A percentile compares a stretch with the other conserved stretches of the same genome.
Conservation (phyloP, 2,888 invertebrate genomes). For the Agrypnus murinus region DNA sequence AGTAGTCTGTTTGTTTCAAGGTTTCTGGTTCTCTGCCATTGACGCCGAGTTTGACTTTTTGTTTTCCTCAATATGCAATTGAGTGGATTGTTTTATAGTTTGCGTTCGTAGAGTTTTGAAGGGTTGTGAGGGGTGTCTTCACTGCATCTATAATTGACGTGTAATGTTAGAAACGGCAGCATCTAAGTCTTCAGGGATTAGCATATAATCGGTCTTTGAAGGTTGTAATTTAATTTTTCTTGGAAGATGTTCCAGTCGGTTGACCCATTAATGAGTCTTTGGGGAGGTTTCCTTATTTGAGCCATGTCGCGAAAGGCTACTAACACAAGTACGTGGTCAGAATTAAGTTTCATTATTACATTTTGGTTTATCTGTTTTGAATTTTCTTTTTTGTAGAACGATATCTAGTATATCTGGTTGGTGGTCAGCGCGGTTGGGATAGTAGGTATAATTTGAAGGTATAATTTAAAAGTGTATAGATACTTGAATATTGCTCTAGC, state of each 20-base stretch:
- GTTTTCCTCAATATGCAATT: not conserved
- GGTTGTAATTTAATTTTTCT: not conserved
- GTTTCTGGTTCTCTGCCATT: not conserved
- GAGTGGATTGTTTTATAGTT: conserved; percentile 17
- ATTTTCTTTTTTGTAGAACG: conserved; percentile 1
- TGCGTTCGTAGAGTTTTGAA: not conserved
- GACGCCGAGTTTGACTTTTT: not conserved
- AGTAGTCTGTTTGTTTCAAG: conserved; percentile 10
- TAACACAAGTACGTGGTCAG: conserved; percentile 9
- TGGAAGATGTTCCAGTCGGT: conserved; percentile 17
- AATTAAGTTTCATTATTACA: conserved; percentile 11
- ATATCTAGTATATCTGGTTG: conserved; percentile 8
- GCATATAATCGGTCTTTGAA: conserved; percentile 3
- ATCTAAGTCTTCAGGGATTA: conserved; percentile 10
- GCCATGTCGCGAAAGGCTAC: conserved; percentile 7
- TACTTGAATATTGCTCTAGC: conserved; percentile 1
- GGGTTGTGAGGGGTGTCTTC: conserved; percentile 4
- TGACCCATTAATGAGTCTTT: conserved; percentile 4
- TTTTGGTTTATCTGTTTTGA: not conserved
- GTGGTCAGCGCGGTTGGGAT: not conserved
- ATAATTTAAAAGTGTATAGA: conserved; percentile 4
- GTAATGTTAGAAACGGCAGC: conserved; percentile 16
- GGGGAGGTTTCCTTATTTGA: conserved; percentile 1
- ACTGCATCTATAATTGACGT: conserved; percentile 11
- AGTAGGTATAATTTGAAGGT: not conserved